A percentile compares a stretch with the other conserved stretches of the same genome.
Conservation (phyloP, 2,888 invertebrate species). For the Eupithecia exiguata region DNA sequence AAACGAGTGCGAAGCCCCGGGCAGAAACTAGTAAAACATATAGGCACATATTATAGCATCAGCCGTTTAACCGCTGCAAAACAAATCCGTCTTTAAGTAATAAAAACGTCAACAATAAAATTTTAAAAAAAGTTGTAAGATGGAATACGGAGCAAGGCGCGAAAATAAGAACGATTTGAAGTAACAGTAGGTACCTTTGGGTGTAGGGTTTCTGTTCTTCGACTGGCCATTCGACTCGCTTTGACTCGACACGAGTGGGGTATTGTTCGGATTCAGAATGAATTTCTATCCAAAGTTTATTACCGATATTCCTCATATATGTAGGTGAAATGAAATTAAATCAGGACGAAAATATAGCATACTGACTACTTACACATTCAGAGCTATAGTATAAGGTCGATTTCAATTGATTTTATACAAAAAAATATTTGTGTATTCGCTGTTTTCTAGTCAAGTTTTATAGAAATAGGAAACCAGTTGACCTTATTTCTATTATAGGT, state of each 20-base stretch:
- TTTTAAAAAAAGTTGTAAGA: slow-evolving; percentile 55
- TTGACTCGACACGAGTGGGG: slow-evolving; percentile 41
- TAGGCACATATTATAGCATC: slow-evolving; percentile 42
- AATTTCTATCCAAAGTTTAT: neutral
- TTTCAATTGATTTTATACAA: neutral
- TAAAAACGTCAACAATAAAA: slow-evolving; percentile 60
- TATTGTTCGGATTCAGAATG: slow-evolving; percentile 41
- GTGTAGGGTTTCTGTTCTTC: slow-evolving; percentile 61
- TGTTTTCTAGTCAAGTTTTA: neutral
- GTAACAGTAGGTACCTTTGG: slow-evolving; percentile 47
- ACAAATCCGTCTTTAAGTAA: slow-evolving; percentile 56
- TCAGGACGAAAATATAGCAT: neutral
- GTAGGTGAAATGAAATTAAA: neutral
- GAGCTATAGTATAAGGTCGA: neutral
- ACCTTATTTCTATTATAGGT: too few relatives aligned
- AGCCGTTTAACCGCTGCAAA: slow-evolving; percentile 50
- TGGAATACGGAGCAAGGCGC: slow-evolving; percentile 57
- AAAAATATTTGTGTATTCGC: neutral
- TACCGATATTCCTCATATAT: neutral
- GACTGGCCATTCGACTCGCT: slow-evolving; percentile 59
- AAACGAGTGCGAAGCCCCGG: neutral
- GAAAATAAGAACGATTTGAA: slow-evolving; percentile 65
- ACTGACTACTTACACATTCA: neutral
- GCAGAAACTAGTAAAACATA: slow-evolving; percentile 23
- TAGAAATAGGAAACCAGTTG: too few relatives aligned